phyloP scores from a whole-genome alignment of 1,140 invertebrate species.

The Brachionus asplanchnoidis region DNA sequence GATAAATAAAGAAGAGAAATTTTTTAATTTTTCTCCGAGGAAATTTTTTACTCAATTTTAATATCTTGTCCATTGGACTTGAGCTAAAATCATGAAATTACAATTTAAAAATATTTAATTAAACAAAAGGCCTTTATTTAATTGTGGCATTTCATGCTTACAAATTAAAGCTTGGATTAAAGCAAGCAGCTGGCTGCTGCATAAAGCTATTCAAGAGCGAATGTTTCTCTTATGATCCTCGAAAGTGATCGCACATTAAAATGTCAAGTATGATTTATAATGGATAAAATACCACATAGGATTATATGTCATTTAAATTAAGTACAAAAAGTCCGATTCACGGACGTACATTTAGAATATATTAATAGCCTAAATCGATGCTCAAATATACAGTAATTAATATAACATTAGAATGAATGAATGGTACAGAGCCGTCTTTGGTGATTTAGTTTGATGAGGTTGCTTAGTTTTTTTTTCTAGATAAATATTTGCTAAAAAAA shows the following conservation, averaged over 20 bases:
- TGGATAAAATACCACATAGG: neutral
- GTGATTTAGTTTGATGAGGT: neutral
- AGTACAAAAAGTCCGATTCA: neutral
- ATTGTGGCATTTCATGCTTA: too few relatives aligned
- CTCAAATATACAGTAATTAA: neutral
- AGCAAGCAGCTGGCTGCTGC: neutral
- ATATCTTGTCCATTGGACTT: too few relatives aligned
- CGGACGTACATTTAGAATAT: neutral
- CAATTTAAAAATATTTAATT: too few relatives aligned
- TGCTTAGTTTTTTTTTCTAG: neutral
- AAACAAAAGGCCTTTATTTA: too few relatives aligned
- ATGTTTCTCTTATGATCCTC: neutral
- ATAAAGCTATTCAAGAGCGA: neutral
- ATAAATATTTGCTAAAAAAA: neutral
- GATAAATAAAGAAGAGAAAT: too few relatives aligned
- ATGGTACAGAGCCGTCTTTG: neutral
- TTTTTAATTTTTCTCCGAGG: too few relatives aligned
- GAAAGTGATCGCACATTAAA: neutral
- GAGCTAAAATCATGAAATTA: too few relatives aligned
- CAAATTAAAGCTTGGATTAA: too few relatives aligned
- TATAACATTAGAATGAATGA: neutral
- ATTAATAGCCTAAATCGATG: neutral
- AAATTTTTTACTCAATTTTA: too few relatives aligned
- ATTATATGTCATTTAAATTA: constrained; percentile 10
- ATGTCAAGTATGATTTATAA: constrained; percentile 19